A percentile compares a stretch with the other conserved stretches of the same genome.
These are phyloP conservation scores for Eupleurogrammus muticus DNA, from an alignment of 2,797 vertebrate species.

Conservation along the genomic window DNA sequence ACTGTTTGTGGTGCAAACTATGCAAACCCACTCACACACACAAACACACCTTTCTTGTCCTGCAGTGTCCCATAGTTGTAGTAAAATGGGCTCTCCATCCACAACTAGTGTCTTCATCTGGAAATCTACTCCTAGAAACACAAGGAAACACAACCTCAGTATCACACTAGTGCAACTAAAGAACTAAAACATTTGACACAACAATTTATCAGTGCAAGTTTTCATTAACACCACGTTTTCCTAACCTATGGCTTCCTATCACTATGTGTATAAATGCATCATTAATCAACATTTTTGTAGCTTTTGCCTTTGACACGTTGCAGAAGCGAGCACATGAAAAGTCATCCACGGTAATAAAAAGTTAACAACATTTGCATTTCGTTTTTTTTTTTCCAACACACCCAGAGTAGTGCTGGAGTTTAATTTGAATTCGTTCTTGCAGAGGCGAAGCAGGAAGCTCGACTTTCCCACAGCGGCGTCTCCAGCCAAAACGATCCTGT, in stretches of 20 bases:
- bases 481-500: conserved; percentile 94
- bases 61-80: conserved; percentile 97
- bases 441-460: conserved; percentile 95
- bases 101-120: conserved; percentile 95
- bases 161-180: neutral
- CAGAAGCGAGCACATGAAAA: neutral
- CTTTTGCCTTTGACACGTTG: neutral
- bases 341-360: neutral
- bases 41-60: conserved; percentile 91
- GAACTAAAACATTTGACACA: neutral
- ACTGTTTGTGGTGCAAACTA: neutral
- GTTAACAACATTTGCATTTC: neutral
- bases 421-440: conserved; percentile 95
- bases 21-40: neutral
- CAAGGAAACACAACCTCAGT: neutral
- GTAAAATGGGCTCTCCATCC: conserved; percentile 90
- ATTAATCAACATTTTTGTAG: neutral
- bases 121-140: conserved; percentile 92
- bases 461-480: conserved; percentile 97
- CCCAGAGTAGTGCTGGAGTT: conserved; percentile 91
- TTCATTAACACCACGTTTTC: neutral
- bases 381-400: conserved; percentile 65
- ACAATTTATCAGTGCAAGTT: neutral
- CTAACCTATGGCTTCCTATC: neutral
- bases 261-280: neutral